Base-by-base conservation (phyloP, 2,113 vertebrate species). In the Apteryx mantelli region DNA sequence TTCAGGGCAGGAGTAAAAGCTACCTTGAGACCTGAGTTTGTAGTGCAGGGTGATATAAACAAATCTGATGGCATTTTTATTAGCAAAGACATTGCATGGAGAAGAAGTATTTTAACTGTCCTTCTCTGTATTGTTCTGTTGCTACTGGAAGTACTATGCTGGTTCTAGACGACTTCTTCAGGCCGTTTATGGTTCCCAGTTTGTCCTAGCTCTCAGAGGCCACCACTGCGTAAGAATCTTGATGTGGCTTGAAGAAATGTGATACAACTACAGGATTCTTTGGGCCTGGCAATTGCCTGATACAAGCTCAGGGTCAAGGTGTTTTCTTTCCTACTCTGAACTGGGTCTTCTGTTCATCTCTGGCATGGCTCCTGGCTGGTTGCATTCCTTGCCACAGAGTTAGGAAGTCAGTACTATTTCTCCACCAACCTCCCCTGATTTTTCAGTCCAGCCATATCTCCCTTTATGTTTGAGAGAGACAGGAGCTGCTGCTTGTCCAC, bases 331-430 rank as follows among this genome's bases (percentile, higher is more conserved):
- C 36, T 81, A 1, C 50, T 68, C 80, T 36, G 69, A 60, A 66
- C 74, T 8, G 11, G 21, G 46, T 15, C 30, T 44, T 50, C 56
- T 12, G 66, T 88, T 86, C 12, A 2, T 28, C 64, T 61, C 55
- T 2, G 2, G 28, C 44, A 40, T 42, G 25, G 74, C 78, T 61
- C 20, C 8, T 53, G 50, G 0, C 30, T 84, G 1, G 2, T 73
- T 24, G 5, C 61, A 14, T 15, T 58, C 28, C 55, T 58, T 58
- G 30, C 20, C 24, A 61, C 0, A 0, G 36, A 2, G 3, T 56
- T 63, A 55, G 77, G 55, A 30, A 1, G 2, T 10, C 36, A 9
- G 46, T 64, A 89, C 65, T 85, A 25, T 42, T 85, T 89, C 44
- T 61, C 28, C 61, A 46, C n/a, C 9, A 1, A 22, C 36, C 82